Evolutionary conservation across 2,113 vertebrate species (phyloP), one percentile per base, ranked within the genome.

Genomic region (Murina feae): DNA sequence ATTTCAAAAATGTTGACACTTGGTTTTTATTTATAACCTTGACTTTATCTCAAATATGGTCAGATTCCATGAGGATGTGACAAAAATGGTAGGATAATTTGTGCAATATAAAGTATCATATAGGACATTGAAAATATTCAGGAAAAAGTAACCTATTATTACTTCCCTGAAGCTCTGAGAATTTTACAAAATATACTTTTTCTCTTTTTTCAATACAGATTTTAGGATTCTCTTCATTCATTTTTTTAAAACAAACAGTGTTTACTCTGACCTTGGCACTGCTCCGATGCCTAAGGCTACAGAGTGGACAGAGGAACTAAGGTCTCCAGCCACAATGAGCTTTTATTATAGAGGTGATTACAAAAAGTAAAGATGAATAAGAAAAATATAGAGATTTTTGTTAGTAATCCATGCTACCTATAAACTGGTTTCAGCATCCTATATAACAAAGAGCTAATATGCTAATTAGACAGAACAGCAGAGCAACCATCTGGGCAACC

Each of bases 1-100:
- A 89, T 83, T 93, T 60, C 9, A 93, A 91, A 82, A 91, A 89
- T 94, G 35, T 35, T 87, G 51, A 42, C 21, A 53, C 20, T 91
- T 82, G 5, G 51, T 30, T 91, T 90, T 93, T 66, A 90, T 78
- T 89, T 71, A 42, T 90, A n/a, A 35, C 3, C 13, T 51, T 47
- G 16, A 60, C 86, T 93, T 85, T 82, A 66, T 58, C 9, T 85
- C 44, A 88, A 13, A 90, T 87, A 42, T 72, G 14, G 5, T 9
- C 6, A 79, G 25, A 76, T 23, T 83, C 35, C 35, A 49, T 72
- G 47, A 89, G 8, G 8, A 76, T 9, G 16, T n/a, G 11, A 65
- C 32, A 68, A 84, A 89, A 10, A 93, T n/a, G 69, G 35, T 47
- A 65, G 20, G 4, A 28, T 68, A 91, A 71, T 10, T 66, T 69